Percentiles rank a stretch among this genome's conserved stretches.
These are phyloP conservation scores for Bellardia bayeri DNA, from an alignment of 2,888 invertebrate genomes.

Conservation along the genomic window DNA sequence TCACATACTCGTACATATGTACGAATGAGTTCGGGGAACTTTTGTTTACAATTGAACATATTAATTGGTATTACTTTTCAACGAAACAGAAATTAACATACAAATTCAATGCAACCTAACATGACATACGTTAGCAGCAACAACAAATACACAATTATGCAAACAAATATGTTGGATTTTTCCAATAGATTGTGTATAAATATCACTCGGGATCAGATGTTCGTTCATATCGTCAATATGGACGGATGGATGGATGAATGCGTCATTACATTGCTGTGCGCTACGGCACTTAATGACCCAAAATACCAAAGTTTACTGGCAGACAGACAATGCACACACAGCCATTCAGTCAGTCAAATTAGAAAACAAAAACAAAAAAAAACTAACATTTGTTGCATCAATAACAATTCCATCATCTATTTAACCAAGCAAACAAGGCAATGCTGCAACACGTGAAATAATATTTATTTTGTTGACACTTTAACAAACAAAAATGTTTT, in stretches of 20 bases:
- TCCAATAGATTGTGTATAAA: slow-evolving; percentile 15
- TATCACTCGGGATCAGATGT: slow-evolving; percentile 20
- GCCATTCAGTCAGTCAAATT: background rate
- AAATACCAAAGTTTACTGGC: slow-evolving; percentile 10
- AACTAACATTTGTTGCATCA: slow-evolving; percentile 41
- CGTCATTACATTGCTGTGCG: slow-evolving; percentile 16
- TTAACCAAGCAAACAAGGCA: slow-evolving; percentile 3
- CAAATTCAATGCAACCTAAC: slow-evolving; percentile 13
- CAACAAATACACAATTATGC: background rate
- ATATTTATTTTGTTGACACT: slow-evolving; percentile 59
- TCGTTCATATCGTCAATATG: background rate
- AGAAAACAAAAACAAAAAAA: background rate
- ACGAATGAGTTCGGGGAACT: background rate
- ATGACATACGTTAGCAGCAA: slow-evolving; percentile 28
- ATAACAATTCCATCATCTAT: slow-evolving; percentile 4
- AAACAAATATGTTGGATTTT: slow-evolving; percentile 35
- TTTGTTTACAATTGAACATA: slow-evolving; percentile 45
- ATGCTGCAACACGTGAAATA: slow-evolving; percentile 58
- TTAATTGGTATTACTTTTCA: slow-evolving; percentile 41
- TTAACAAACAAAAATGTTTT: slow-evolving; percentile 35
- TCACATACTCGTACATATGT: background rate
- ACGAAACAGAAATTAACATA: slow-evolving; percentile 11
- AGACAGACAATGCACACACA: background rate
- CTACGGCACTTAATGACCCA: slow-evolving; percentile 33
- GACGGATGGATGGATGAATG: slow-evolving; percentile 14